These are phyloP conservation scores for Athalia cordata DNA, from an alignment of 2,888 invertebrate species.

Conservation along the genomic window DNA sequence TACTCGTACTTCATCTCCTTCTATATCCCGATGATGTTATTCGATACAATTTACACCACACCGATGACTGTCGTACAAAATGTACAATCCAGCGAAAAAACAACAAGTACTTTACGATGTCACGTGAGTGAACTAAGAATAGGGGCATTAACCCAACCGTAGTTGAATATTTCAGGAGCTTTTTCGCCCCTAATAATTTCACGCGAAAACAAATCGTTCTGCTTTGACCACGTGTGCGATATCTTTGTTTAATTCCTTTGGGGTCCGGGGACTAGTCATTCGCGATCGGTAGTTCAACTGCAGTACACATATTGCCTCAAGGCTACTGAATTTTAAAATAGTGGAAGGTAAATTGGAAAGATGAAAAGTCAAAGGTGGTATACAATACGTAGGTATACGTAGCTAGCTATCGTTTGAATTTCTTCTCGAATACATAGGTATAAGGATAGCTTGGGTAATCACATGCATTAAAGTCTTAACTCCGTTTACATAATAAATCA, in stretches of 20 bases:
- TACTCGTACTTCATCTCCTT: too few relatives aligned
- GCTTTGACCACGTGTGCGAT: neutral
- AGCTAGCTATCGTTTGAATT: neutral
- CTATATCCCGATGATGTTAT: too few relatives aligned
- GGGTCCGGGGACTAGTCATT: neutral
- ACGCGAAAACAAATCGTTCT: neutral
- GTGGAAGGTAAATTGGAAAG: constrained; percentile 14
- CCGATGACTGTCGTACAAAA: too few relatives aligned
- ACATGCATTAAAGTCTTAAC: constrained; percentile 45
- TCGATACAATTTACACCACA: too few relatives aligned
- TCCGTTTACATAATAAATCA: constrained; percentile 43
- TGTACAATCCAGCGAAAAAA: too few relatives aligned
- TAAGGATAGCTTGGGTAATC: constrained; percentile 20
- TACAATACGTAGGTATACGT: too few relatives aligned
- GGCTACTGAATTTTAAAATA: neutral
- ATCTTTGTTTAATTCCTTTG: neutral
- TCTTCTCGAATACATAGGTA: too few relatives aligned
- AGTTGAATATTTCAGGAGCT: too few relatives aligned
- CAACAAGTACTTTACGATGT: too few relatives aligned
- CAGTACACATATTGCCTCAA: neutral
- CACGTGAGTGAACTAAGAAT: too few relatives aligned
- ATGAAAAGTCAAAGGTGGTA: neutral
- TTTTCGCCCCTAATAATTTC: too few relatives aligned
- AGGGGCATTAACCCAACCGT: too few relatives aligned
- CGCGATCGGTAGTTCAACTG: neutral